Base-by-base conservation (phyloP, 2,113 vertebrate species). In the Riparia riparia region DNA sequence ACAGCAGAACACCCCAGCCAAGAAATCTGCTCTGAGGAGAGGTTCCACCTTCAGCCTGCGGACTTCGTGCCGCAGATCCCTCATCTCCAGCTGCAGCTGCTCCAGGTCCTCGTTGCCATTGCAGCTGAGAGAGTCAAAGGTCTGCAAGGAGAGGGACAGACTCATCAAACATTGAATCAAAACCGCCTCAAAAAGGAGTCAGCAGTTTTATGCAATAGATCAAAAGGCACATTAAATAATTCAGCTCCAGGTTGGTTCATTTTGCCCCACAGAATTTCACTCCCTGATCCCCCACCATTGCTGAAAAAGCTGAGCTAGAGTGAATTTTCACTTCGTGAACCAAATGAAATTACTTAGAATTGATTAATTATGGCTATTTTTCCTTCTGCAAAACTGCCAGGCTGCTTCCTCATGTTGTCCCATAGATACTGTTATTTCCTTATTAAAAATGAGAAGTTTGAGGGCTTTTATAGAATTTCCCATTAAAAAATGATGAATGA, bases 31-130 rank as follows among this genome's bases (percentile, higher is more conserved):
- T 63, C 29, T 3, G 8, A 77, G 21, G 25, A 56, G 37, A 72
- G 15, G 24, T 65, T 81, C 96, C 71, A 99, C 99, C 98, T 99
- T 98, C 19, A 99, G 96, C 92, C 98, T 97, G 61, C 97, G 98
- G 82, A 99, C 98, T 96, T 99, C 98, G 25, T 97, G 98, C 73
- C 98, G 98, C 77, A 99, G 96, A 44, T 98, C 98, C 51, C 97
- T 97, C 90, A 98, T 97, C 89, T 99, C 98, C 9, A 97, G 96
- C 77, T 99, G 98, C 89, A 99, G 98, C 94, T 98, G 98, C 82
- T 99, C 98, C 96, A 99, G 92, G 49, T 99, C 98, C 89, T 99
- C 98, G 0, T 90, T 98, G 93, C 98, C 98, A 14, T 97, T 98
- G 95, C 98, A 98, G 95, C 94, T 97, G 65, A 98, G 97, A 2